phyloP scores from a whole-genome alignment of 2,888 invertebrate species.

The Chrysomela aeneicollis region DNA sequence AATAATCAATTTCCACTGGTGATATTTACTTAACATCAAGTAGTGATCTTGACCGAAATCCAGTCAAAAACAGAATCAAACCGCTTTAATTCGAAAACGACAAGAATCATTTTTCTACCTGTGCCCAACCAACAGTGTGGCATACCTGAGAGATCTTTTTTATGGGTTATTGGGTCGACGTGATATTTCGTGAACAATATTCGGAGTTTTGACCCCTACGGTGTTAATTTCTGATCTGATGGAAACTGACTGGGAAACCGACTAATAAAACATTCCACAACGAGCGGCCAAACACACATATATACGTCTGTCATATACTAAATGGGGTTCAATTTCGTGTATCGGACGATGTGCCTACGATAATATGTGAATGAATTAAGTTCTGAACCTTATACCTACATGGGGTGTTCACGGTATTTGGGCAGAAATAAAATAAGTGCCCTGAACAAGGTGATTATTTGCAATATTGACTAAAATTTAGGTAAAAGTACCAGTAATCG shows the following conservation, averaged over 20 bases:
- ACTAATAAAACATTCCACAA: constrained; percentile 8
- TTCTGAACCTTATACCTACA: not conserved
- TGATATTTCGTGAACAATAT: constrained; percentile 19
- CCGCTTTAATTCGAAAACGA: not conserved
- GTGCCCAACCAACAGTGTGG: not conserved
- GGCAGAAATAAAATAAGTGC: not conserved
- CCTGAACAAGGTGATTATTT: no score
- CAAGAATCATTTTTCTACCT: not conserved
- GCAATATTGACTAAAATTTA: no score
- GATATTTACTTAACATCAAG: no score
- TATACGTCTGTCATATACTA: constrained; percentile 5
- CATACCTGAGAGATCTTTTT: constrained; percentile 43
- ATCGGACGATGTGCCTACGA: not conserved
- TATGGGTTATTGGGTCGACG: constrained; percentile 54
- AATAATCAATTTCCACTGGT: no score
- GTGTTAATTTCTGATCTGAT: constrained; percentile 39
- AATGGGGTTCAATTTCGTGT: constrained; percentile 4
- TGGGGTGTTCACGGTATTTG: not conserved
- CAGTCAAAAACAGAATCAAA: no score
- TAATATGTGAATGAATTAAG: not conserved
- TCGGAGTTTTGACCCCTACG: constrained; percentile 37
- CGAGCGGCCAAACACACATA: constrained; percentile 3
- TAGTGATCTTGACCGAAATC: no score
- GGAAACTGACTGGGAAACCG: constrained; percentile 22
- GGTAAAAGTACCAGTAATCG: no score